Evolutionary conservation across 2,888 invertebrate species (phyloP).

Genomic region (Drosophila paramelanica): DNA sequence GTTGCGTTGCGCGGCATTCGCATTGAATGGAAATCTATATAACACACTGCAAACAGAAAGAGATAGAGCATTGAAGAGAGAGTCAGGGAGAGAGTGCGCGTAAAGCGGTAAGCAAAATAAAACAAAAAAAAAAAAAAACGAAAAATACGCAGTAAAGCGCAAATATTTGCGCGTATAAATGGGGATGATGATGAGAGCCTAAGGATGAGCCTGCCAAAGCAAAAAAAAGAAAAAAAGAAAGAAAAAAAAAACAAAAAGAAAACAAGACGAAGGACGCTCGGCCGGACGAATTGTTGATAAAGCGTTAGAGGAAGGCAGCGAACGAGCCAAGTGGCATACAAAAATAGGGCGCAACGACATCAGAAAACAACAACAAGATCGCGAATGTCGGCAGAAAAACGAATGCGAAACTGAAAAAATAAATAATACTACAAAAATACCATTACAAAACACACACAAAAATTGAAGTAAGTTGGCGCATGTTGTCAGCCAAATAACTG

Average conservation of each 20-base stretch:
- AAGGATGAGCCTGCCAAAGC: constrained; percentile 50
- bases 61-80: constrained; percentile 6
- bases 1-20: constrained; percentile 63
- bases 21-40: constrained; percentile 67
- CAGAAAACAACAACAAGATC: constrained; percentile 4
- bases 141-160: constrained; percentile 76
- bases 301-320: constrained; percentile 3
- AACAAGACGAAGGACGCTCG: constrained; percentile 1
- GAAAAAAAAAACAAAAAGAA: background rate
- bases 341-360: constrained; percentile 30
- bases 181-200: constrained; percentile 63
- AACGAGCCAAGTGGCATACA: constrained; percentile 31
- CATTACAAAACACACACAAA: background rate
- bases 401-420: background rate
- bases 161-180: constrained; percentile 80
- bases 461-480: constrained; percentile 14
- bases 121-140: constrained; percentile 46
- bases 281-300: constrained; percentile 23
- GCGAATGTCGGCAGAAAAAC: constrained; percentile 12
- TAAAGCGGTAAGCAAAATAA: constrained; percentile 41
- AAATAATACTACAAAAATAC: background rate
- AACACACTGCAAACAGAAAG: constrained; percentile 26
- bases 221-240: constrained; percentile 5
- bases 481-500: constrained; percentile 4
- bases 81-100: constrained; percentile 4